A percentile compares a stretch with the other conserved stretches of the same genome.
Evolutionary conservation across 2,888 invertebrate species (phyloP).

Genomic region (Chaitophorus viminalis): DNA sequence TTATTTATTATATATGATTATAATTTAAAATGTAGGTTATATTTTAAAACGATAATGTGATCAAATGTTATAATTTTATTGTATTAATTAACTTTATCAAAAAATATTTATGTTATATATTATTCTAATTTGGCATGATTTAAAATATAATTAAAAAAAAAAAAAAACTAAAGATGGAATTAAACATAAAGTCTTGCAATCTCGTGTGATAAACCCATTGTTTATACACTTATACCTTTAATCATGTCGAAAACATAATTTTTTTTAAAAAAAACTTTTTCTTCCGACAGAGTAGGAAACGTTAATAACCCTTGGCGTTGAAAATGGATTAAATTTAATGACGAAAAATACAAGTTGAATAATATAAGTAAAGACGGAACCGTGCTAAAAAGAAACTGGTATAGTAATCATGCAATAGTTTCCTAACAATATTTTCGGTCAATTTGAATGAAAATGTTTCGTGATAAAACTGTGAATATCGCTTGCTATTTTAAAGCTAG

Average conservation of each 20-base stretch:
- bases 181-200: not conserved
- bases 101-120: not conserved
- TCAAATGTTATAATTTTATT: not conserved
- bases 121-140: not conserved
- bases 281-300: not conserved
- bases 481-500: conserved; percentile 9
- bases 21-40: not conserved
- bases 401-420: conserved; percentile 10
- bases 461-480: conserved; percentile 6
- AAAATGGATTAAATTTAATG: conserved; percentile 20
- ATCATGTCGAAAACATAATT: not conserved
- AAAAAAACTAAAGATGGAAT: not conserved
- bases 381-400: not conserved
- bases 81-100: not conserved
- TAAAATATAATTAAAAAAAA: not conserved
- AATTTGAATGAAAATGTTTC: conserved; percentile 27
- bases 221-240: not conserved
- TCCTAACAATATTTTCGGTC: conserved; percentile 4
- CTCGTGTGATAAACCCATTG: not conserved
- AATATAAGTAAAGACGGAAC: not conserved
- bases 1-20: conserved; percentile 3
- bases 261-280: not conserved
- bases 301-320: not conserved
- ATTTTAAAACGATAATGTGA: not conserved
- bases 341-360: not conserved